Evolutionary conservation across 2,113 vertebrate genomes (phyloP).

Genomic region (Mirza zaza): DNA sequence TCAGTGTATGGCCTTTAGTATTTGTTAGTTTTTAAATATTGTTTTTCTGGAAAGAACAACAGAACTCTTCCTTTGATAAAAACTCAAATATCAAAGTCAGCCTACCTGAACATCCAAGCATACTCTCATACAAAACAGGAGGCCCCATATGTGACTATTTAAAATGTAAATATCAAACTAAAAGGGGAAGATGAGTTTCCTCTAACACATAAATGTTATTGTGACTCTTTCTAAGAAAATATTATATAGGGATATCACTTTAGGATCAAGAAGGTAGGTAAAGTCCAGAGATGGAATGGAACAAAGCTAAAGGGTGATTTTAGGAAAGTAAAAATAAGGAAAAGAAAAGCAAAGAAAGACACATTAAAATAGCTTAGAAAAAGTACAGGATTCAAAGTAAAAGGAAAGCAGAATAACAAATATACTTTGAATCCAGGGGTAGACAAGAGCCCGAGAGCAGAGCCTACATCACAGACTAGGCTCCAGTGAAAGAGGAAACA

Average conservation of each 20-base stretch:
- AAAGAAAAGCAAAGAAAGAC: slow-evolving; percentile 28
- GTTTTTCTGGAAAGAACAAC: not conserved
- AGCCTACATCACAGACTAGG: not conserved
- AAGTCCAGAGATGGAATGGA: not conserved
- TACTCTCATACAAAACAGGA: not conserved
- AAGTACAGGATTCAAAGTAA: not conserved
- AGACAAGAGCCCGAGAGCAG: not conserved
- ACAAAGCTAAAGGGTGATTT: slow-evolving; percentile 37
- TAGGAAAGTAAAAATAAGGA: slow-evolving; percentile 13
- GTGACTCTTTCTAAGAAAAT: slow-evolving; percentile 33
- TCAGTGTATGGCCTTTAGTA: not conserved
- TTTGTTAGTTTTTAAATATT: slow-evolving; percentile 49
- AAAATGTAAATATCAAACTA: slow-evolving; percentile 39
- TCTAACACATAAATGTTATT: slow-evolving; percentile 5
- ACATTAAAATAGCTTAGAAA: slow-evolving; percentile 29
- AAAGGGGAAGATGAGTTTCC: not conserved
- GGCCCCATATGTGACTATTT: not conserved
- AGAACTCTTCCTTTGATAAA: slow-evolving; percentile 31
- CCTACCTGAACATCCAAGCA: slow-evolving; percentile 12
- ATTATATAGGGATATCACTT: slow-evolving; percentile 17
- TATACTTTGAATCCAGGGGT: not conserved
- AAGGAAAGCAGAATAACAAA: slow-evolving; percentile 22
- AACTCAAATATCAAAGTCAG: slow-evolving; percentile 39
- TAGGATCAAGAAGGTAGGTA: not conserved
- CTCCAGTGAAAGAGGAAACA: slow-evolving; percentile 23